A percentile compares a stretch with the other conserved stretches of the same genome.
These are phyloP conservation scores for Polyommatus icarus DNA, from an alignment of 2,888 invertebrate genomes.

Conservation along the genomic window DNA sequence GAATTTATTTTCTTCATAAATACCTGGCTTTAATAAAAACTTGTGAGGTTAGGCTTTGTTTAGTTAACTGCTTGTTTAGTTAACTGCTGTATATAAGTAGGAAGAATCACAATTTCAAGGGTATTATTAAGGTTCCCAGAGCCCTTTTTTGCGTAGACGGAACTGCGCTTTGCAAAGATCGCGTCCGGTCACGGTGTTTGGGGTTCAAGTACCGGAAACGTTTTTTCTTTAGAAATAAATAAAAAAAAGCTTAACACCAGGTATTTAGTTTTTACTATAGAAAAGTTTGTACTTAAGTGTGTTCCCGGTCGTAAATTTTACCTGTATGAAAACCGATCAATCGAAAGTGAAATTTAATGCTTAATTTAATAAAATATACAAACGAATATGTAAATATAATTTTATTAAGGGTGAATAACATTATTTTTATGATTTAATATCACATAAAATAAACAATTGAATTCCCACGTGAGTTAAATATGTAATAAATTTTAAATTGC, in stretches of 20 bases:
- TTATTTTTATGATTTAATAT: neutral
- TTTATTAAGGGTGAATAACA: slow-evolving; percentile 9
- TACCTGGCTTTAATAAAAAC: too few species aligned
- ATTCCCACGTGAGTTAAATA: neutral
- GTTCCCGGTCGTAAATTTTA: neutral
- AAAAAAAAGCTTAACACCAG: neutral
- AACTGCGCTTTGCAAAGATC: slow-evolving; percentile 58
- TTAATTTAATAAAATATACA: neutral
- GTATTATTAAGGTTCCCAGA: slow-evolving; percentile 17
- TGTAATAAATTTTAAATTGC: neutral
- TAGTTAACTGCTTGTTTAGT: too few species aligned
- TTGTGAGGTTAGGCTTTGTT: too few species aligned
- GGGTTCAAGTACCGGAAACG: slow-evolving; percentile 62
- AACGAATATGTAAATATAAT: neutral
- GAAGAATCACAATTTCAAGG: neutral
- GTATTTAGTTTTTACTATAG: neutral
- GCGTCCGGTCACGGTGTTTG: slow-evolving; percentile 53
- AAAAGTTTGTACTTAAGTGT: neutral
- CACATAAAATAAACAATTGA: neutral
- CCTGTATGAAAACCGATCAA: neutral
- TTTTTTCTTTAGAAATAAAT: neutral
- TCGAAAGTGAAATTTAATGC: neutral
- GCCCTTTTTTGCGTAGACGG: slow-evolving; percentile 45
- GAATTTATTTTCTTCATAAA: too few species aligned
- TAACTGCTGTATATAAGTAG: too few species aligned